A percentile compares a stretch with the other conserved stretches of the same genome.
phyloP scores from a whole-genome alignment of 2,797 vertebrate species.

The Echiichthys vipera region DNA sequence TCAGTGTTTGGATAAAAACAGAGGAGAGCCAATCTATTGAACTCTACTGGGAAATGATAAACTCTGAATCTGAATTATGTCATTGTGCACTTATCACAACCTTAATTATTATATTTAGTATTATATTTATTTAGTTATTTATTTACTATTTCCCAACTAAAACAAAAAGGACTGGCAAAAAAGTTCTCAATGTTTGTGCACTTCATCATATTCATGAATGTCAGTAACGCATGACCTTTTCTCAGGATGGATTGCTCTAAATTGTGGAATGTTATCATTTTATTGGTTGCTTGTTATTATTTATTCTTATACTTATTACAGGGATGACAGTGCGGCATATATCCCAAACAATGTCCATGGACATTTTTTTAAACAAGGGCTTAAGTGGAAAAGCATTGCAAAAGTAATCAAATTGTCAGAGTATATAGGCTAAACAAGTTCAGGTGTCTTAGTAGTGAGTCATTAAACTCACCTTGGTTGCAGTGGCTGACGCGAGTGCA shows the following conservation, averaged over 20 bases:
- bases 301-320: neutral
- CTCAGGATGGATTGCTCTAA: neutral
- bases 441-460: neutral
- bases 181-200: neutral
- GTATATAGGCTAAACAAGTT: neutral
- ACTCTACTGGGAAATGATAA: neutral
- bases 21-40: conserved; percentile 2
- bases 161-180: neutral
- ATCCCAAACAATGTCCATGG: neutral
- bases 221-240: neutral
- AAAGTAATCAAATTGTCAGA: neutral
- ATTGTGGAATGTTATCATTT: neutral
- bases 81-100: neutral
- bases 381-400: neutral
- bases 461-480: conserved; percentile 78
- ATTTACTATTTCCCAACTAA: neutral
- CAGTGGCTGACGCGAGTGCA: conserved; percentile 63
- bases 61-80: conserved; percentile 2
- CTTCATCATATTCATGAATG: neutral
- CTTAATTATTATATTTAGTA: no score
- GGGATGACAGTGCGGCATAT: neutral
- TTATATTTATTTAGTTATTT: neutral
- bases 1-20: conserved; percentile 7
- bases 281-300: neutral
- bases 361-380: neutral